Evolutionary conservation across 2,113 vertebrate species (phyloP).

Genomic region (Muntiacus reevesi): DNA sequence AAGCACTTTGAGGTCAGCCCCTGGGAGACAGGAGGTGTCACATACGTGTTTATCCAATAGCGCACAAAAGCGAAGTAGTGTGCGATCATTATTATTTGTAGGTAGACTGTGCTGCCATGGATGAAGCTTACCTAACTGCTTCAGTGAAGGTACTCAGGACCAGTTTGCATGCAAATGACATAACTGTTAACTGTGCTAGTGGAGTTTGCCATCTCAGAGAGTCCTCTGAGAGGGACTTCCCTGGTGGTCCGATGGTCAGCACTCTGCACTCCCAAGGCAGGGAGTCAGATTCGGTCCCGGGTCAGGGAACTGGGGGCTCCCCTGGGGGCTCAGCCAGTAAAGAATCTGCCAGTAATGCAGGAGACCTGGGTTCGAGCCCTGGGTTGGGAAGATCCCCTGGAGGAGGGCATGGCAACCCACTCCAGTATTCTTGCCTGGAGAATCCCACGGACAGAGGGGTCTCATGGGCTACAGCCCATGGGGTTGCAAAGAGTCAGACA

Average conservation of each 20-base stretch:
- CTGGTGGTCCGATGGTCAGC: neutral
- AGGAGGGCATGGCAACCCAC: neutral
- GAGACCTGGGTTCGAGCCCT: neutral
- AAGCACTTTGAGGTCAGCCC: neutral
- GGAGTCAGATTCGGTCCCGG: neutral
- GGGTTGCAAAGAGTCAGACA: neutral
- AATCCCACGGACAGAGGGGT: neutral
- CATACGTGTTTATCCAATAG: neutral
- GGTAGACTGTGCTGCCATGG: neutral
- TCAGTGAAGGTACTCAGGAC: neutral
- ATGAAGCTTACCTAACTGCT: neutral
- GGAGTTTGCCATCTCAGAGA: neutral
- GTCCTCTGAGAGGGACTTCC: neutral
- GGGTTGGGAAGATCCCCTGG: neutral
- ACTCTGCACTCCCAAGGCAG: neutral
- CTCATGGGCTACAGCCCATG: neutral
- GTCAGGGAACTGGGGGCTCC: neutral
- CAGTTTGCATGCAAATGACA: neutral
- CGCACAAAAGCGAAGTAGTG: neutral
- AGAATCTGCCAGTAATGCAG: neutral
- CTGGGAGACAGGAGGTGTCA: neutral
- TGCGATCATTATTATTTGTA: rapidly evolving
- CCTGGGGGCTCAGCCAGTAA: neutral
- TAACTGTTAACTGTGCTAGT: neutral
- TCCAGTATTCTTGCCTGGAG: neutral